These are phyloP conservation scores for Brenthis daphne DNA, from an alignment of 2,888 invertebrate species.

Conservation along the genomic window DNA sequence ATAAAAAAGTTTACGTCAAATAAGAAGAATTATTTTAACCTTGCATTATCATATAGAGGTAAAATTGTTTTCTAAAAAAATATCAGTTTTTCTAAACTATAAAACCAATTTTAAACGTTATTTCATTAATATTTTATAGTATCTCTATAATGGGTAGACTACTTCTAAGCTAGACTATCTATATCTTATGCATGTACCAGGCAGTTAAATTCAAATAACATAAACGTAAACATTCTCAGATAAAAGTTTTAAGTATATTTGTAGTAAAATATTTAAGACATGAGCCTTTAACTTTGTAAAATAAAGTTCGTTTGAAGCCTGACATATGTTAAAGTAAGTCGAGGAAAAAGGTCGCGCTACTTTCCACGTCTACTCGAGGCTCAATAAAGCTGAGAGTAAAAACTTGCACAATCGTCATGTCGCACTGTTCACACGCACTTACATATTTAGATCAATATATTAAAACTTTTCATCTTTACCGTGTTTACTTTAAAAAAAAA, in stretches of 20 bases:
- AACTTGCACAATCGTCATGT: constrained; percentile 28
- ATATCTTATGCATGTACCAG: no score
- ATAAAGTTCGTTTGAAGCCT: constrained; percentile 18
- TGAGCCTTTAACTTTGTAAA: neutral
- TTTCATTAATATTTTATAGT: no score
- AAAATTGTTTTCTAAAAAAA: no score
- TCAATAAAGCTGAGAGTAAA: constrained; percentile 33
- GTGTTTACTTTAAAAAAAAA: neutral
- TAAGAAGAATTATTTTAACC: no score
- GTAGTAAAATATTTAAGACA: neutral
- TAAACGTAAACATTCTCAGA: neutral
- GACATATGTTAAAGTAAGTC: constrained; percentile 26
- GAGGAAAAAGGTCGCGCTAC: constrained; percentile 36
- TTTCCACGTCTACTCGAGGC: constrained; percentile 29
- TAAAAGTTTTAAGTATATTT: neutral
- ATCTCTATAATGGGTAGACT: no score
- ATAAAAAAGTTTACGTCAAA: neutral
- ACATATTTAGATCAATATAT: constrained; percentile 22
- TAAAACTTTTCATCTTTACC: constrained; percentile 7
- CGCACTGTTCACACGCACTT: constrained; percentile 32
- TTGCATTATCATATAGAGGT: no score
- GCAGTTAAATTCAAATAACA: no score
- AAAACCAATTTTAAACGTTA: no score
- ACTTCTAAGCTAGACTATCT: no score
- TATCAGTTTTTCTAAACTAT: no score